A percentile compares a stretch with the other conserved stretches of the same genome.
Conservation (phyloP, 2,113 vertebrate species). For the Gavia stellata region DNA sequence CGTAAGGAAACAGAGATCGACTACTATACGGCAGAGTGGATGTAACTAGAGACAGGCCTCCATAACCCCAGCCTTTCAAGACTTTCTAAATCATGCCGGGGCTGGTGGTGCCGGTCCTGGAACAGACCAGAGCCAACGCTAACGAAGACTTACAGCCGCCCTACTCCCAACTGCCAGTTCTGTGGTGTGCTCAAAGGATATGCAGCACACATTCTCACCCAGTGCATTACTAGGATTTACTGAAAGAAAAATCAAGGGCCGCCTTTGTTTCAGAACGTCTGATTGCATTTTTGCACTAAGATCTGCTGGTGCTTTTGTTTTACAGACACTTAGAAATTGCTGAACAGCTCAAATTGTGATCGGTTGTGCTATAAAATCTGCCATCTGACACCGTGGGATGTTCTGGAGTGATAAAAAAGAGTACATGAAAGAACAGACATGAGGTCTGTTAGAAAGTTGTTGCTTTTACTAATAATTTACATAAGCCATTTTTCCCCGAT, state of each 20-base stretch:
- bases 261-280: background rate
- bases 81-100: constrained; percentile 18
- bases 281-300: background rate
- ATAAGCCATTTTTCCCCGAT: background rate
- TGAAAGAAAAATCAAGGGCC: background rate
- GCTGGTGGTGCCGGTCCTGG: accelerated
- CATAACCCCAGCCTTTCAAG: background rate
- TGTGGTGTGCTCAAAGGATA: background rate
- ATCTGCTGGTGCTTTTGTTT: background rate
- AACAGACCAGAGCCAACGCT: background rate
- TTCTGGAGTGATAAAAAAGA: background rate
- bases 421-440: background rate
- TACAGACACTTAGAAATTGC: background rate
- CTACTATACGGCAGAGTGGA: background rate
- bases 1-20: background rate
- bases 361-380: background rate
- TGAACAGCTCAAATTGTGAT: background rate
- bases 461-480: background rate
- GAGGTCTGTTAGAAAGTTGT: background rate
- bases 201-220: background rate
- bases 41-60: background rate
- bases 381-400: background rate
- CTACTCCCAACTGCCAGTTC: background rate
- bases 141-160: background rate
- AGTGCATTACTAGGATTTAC: background rate